Evolutionary conservation across 2,113 vertebrate genomes (phyloP).

Genomic region (Chrysochloris asiatica): DNA sequence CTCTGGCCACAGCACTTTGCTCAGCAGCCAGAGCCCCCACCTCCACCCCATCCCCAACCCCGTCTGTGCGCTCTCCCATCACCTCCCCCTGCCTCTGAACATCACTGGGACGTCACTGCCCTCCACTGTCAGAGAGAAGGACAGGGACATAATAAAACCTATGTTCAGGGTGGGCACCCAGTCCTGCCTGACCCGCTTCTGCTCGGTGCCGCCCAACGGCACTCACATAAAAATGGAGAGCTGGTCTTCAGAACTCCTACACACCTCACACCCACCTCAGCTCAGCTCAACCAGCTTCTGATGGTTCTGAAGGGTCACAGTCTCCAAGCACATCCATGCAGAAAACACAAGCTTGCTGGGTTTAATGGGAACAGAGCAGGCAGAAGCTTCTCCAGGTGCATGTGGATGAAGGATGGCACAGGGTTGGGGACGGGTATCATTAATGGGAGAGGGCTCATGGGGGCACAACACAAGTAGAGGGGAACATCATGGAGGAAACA

Average conservation of each 20-base stretch:
- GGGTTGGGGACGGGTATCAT: too few relatives aligned
- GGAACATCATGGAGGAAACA: too few relatives aligned
- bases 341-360: rapidly evolving
- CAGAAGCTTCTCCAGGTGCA: background rate
- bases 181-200: background rate
- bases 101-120: too few relatives aligned
- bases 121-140: too few relatives aligned
- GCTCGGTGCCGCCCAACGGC: too few relatives aligned
- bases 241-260: background rate
- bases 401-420: too few relatives aligned
- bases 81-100: background rate
- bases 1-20: too few relatives aligned
- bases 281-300: background rate
- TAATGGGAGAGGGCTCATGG: too few relatives aligned
- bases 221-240: too few relatives aligned
- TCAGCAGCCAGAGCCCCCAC: background rate
- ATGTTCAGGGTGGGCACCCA: rapidly evolving
- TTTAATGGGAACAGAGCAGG: background rate
- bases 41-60: background rate
- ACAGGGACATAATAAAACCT: too few relatives aligned
- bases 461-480: too few relatives aligned
- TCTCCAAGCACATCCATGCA: rapidly evolving
- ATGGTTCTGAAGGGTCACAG: background rate
- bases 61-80: background rate
- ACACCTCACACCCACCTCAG: background rate